Conservation (phyloP, 2,888 invertebrate species). For the Ochropleura leucogaster region DNA sequence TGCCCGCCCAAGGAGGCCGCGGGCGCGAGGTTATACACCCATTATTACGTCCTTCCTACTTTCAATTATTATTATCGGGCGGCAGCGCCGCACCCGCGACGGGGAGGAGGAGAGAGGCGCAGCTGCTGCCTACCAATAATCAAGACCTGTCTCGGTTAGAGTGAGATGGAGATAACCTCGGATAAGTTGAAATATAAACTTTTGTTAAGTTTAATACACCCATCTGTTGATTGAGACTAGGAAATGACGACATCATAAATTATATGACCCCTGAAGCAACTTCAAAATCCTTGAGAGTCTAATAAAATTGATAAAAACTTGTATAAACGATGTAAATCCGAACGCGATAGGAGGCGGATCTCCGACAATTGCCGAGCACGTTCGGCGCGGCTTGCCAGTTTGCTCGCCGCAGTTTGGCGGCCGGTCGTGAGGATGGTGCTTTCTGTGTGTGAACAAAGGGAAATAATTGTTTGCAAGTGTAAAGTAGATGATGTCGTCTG, state of each 20-base stretch:
- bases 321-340: conserved; percentile 77
- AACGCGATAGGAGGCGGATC: conserved; percentile 90
- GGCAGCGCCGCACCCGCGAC: conserved; percentile 88
- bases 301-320: conserved; percentile 63
- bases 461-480: conserved; percentile 85
- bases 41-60: conserved; percentile 91
- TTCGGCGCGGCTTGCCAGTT: conserved; percentile 84
- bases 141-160: conserved; percentile 86
- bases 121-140: conserved; percentile 91
- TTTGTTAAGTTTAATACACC: conserved; percentile 38
- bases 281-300: conserved; percentile 25
- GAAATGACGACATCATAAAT: conserved; percentile 14
- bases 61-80: conserved; percentile 91
- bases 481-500: conserved; percentile 90
- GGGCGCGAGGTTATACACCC: conserved; percentile 91
- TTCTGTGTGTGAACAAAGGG: conserved; percentile 87
- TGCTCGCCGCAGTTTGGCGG: conserved; percentile 89
- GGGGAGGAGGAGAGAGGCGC: conserved; percentile 91
- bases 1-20: conserved; percentile 91
- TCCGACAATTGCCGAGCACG: conserved; percentile 85
- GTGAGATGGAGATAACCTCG: conserved; percentile 81
- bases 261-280: conserved; percentile 32
- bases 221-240: neutral
- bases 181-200: conserved; percentile 64
- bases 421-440: conserved; percentile 89